phyloP scores from a whole-genome alignment of 2,113 vertebrate genomes.

The Gallinago media region DNA sequence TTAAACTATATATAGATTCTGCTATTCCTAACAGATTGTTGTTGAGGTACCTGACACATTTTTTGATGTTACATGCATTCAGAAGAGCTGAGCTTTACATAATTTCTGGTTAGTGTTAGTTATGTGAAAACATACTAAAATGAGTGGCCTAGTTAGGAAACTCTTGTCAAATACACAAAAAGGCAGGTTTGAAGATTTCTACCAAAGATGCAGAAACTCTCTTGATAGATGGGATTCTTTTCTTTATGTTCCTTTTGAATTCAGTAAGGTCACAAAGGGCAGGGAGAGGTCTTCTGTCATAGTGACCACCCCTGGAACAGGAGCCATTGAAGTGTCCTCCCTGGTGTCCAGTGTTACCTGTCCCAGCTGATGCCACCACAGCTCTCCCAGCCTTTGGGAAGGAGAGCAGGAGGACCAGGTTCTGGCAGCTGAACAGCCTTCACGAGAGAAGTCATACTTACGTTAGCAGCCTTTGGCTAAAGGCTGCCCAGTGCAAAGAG shows the following conservation, averaged over 20 bases:
- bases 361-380: background rate
- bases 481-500: background rate
- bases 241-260: background rate
- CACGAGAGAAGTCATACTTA: accelerated
- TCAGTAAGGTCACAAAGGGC: background rate
- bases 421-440: background rate
- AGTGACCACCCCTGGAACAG: accelerated
- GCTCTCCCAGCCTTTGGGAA: accelerated
- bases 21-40: constrained; percentile 63
- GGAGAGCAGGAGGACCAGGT: background rate
- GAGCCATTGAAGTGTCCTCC: background rate
- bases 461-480: background rate
- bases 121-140: constrained; percentile 54
- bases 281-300: background rate
- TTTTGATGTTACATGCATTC: constrained; percentile 48
- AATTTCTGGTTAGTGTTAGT: constrained; percentile 63
- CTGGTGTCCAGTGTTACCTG: background rate
- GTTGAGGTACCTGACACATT: constrained; percentile 65
- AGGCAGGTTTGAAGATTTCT: background rate
- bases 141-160: constrained; percentile 59
- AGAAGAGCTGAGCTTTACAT: constrained; percentile 64
- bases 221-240: background rate
- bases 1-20: constrained; percentile 67
- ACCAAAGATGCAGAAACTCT: background rate
- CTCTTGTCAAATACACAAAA: background rate